These are phyloP conservation scores for Camptogramma bilineatum DNA, from an alignment of 2,888 invertebrate species.

Conservation along the genomic window DNA sequence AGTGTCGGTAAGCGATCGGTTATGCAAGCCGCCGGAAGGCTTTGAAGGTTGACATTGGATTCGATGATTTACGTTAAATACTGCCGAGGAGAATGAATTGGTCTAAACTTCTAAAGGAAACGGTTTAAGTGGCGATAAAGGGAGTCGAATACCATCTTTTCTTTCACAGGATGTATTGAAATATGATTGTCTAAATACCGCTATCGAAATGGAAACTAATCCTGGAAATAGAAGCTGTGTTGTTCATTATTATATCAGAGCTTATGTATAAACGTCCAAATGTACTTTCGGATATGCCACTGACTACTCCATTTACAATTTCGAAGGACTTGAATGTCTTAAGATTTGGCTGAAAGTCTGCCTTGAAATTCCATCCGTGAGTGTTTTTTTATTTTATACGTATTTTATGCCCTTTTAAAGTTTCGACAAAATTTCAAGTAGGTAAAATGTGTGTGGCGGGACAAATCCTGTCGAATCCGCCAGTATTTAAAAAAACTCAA, in stretches of 20 bases:
- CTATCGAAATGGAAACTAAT: background rate
- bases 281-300: too few species aligned
- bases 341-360: too few species aligned
- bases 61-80: conserved; percentile 73
- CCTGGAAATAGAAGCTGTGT: background rate
- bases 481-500: background rate
- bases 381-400: too few species aligned
- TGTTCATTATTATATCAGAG: too few species aligned
- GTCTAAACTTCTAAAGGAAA: conserved; percentile 20
- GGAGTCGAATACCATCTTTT: conserved; percentile 9
- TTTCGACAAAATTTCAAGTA: background rate
- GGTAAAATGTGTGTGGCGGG: background rate
- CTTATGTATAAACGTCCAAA: too few species aligned
- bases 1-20: conserved; percentile 75
- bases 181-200: background rate
- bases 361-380: too few species aligned
- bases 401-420: too few species aligned
- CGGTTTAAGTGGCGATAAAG: conserved; percentile 28
- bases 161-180: conserved; percentile 1
- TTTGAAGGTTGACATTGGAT: conserved; percentile 60
- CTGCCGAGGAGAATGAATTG: conserved; percentile 71
- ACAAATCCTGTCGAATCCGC: background rate
- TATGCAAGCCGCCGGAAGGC: conserved; percentile 70
- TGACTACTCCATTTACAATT: too few species aligned
- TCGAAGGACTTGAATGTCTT: too few species aligned